Conservation (phyloP, 92 coral and sea anemone genomes). For the Metridium senile region DNA sequence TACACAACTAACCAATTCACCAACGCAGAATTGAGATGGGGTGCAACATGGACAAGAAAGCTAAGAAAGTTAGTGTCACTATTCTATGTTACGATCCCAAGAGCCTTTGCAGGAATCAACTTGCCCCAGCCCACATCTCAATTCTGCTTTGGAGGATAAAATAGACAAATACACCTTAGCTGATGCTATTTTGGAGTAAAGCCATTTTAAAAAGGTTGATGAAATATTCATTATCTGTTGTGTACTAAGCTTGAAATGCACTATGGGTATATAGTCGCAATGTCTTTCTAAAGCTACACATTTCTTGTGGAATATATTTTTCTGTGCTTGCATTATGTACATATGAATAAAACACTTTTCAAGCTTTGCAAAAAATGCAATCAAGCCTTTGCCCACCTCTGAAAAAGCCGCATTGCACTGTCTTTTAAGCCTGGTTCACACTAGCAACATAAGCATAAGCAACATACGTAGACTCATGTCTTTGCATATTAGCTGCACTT, state of each 20-base stretch:
- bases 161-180: background rate
- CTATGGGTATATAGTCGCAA: background rate
- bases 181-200: background rate
- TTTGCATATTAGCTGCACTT: too few species aligned
- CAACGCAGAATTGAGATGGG: too few species aligned
- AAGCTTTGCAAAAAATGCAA: background rate
- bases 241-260: background rate
- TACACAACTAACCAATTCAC: background rate
- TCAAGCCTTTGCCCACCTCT: background rate
- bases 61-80: too few species aligned
- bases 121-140: too few species aligned
- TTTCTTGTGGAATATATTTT: background rate
- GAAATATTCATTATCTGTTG: background rate
- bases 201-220: background rate
- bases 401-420: too few species aligned
- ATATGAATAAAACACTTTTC: background rate
- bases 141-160: too few species aligned
- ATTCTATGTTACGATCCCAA: too few species aligned
- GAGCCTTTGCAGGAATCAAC: too few species aligned
- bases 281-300: background rate
- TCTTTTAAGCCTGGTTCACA: too few species aligned
- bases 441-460: too few species aligned
- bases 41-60: too few species aligned
- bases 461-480: too few species aligned
- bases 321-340: background rate